Conservation (phyloP, 2,888 invertebrate species). For the Rotaria macrura region DNA sequence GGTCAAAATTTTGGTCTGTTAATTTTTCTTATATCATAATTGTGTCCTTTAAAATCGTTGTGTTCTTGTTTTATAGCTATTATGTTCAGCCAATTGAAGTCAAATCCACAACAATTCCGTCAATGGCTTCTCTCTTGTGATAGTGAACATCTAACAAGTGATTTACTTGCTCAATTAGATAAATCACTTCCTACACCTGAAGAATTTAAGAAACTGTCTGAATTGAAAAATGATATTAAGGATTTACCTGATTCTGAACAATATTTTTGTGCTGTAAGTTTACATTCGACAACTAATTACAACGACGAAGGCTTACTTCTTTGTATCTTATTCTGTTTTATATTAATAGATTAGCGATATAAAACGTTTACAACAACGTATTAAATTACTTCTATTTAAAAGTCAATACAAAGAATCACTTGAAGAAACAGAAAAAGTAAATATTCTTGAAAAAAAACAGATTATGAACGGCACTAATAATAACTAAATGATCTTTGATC, state of each 20-base stretch:
- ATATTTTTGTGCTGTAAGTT: slow-evolving; percentile 3
- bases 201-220: background rate
- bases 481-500: too few species aligned
- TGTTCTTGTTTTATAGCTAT: background rate
- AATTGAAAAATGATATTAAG: background rate
- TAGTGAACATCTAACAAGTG: slow-evolving; percentile 4
- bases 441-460: too few species aligned
- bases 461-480: too few species aligned
- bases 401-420: slow-evolving; percentile 10
- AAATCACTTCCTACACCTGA: slow-evolving; percentile 2
- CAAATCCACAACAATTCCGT: slow-evolving; percentile 10
- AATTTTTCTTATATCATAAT: background rate
- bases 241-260: slow-evolving; percentile 10
- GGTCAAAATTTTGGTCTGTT: slow-evolving; percentile 14
- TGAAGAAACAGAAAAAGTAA: slow-evolving; percentile 8
- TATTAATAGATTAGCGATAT: background rate
- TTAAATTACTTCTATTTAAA: slow-evolving; percentile 1
- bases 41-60: background rate
- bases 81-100: slow-evolving; percentile 13
- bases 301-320: background rate
- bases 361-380: slow-evolving; percentile 18
- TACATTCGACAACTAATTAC: background rate
- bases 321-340: too few species aligned
- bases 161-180: slow-evolving; percentile 15
- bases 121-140: background rate